Evolutionary conservation across 2,113 vertebrate genomes (phyloP), one percentile per base, ranked within the genome.

Genomic region (Camelus bactrianus): DNA sequence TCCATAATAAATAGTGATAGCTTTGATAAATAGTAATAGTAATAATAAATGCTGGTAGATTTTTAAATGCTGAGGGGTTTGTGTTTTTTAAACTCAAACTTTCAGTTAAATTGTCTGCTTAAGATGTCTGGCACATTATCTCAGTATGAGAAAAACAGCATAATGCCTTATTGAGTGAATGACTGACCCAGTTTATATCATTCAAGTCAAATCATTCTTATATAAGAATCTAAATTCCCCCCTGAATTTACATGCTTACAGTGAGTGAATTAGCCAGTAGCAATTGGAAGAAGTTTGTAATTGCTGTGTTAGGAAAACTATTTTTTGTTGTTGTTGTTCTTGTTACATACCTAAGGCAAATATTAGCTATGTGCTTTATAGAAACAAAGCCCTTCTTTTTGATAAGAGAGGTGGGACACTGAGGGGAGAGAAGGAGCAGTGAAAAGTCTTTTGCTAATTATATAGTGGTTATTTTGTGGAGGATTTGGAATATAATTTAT

Each of bases 201-300:
- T 22, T 89, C 5, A 64, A 28, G 3, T 94, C 76, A 93, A 35
- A 84, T 42, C 58, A 7, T 8, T 84, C 50, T 76, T 79, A 65
- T 11, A 1, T 89, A 88, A 89, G 79, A 69, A 62, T 79, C 50
- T 80, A 24, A 56, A 58, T 88, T 93, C 17, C 38, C 65, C 24
- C 72, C 2, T 56, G 46, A 35, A 65, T 56, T 84, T 93, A 69
- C 54, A 26, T 80, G n/a, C 15, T 38, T 89, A 24, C 58, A 35
- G 60, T 88, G 30, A 84, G 60, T 88, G 30, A 84, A 64, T 75
- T 91, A 91, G 56, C 50, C 76, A 91, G 2, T 58, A 79, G 26
- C 52, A 56, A 1, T 94, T 92, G 58, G 22, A 96, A 87, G 24
- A 65, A 50, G 46, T 89, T 86, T 86, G 30, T 93, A 89, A 93